Percentiles rank a stretch among this genome's conserved stretches.
Conservation (phyloP, 2,113 vertebrate genomes). For the Ictidomys tridecemlineatus region DNA sequence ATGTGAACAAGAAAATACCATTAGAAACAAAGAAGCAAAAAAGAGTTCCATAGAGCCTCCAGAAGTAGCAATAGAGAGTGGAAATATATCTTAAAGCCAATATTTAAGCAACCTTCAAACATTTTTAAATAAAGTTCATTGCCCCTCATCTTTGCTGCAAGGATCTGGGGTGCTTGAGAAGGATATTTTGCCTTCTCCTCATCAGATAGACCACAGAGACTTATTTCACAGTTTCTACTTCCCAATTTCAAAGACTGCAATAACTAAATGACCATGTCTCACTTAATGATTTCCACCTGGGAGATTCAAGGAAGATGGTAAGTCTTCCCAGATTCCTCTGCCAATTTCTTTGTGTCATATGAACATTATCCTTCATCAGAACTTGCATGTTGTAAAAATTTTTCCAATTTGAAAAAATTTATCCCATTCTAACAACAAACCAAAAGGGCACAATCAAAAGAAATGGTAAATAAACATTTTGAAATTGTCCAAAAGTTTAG, state of each 20-base stretch:
- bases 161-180: not conserved
- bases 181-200: not conserved
- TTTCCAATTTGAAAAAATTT: not conserved
- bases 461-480: not conserved
- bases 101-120: not conserved
- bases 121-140: not conserved
- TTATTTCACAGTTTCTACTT: not conserved
- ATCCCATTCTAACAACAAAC: not conserved
- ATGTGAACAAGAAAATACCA: too few species aligned
- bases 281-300: not conserved
- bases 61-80: not conserved
- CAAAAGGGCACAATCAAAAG: not conserved
- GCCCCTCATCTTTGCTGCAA: not conserved
- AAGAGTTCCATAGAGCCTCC: too few species aligned
- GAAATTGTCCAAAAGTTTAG: not conserved
- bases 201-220: not conserved
- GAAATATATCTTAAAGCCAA: not conserved
- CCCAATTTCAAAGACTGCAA: not conserved
- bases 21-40: too few species aligned
- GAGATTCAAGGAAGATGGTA: not conserved
- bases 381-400: not conserved
- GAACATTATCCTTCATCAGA: not conserved
- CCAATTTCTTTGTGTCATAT: not conserved
- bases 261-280: not conserved
- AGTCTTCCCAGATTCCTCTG: not conserved